Base-by-base conservation (phyloP, 30 jellyfish, hydroid and myxozoan genomes). In the Hydractinia echinata region DNA sequence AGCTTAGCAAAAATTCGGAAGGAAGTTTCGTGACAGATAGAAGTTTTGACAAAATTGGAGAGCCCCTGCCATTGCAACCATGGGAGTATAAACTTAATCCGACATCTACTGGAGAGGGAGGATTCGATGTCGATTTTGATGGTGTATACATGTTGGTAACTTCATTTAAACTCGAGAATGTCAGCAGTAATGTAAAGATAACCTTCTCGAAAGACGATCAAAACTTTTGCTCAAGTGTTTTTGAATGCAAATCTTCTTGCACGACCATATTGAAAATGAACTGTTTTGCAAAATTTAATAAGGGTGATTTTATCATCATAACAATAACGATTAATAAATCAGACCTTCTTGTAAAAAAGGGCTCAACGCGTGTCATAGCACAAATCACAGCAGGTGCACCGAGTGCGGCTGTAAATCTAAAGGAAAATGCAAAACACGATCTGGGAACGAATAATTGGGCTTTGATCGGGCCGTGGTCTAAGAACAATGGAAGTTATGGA, bases 11-110 rank as follows among this genome's bases (percentile, higher is more conserved):
- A n/a, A 44, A 77, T 54, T 77, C 76, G 55, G 11, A 5, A 6
- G 66, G 61, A 4, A 48, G 60, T 16, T 48, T 44, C 66, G 21
- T 61, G 55, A 14, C 60, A 1, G 58, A 53, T 48, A 6, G 66
- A 77, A 4, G 21, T 7, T 11, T 54, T 13, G 19, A 83, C 83
- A 71, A 64, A 60, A 77, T 79, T 84, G 84, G 64, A 76, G 96
- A 20, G 20, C n/a, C 5, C 64, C 21, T 15, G 85, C 44, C 19
- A 4, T 67, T 80, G 8, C 10, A 62, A 19, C 72, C 55, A 8
- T 80, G 87, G 87, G 44, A 64, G 11, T 51, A 18, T 15, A 79
- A 84, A 61, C 16, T 16, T 10, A 66, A 80, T 48, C 83, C 30
- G 19, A 54, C 19, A 21, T 4, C 83, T 20, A 30, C 56, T 80